These are phyloP conservation scores for Paraescarpia echinospica DNA, from an alignment of 1,140 invertebrate species.

Conservation along the genomic window DNA sequence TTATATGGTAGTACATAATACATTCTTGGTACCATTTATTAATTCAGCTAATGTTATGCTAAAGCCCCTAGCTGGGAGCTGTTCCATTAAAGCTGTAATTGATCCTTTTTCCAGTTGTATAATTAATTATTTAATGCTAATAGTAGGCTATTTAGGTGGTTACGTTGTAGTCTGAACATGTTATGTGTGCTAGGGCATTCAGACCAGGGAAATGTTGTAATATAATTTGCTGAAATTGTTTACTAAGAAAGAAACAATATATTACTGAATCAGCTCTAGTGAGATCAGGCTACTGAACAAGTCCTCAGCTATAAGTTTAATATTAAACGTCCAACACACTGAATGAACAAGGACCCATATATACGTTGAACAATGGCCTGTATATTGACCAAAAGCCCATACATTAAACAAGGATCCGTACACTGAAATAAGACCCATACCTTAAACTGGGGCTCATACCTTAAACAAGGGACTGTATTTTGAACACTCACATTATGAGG, in stretches of 20 bases:
- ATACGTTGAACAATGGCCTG: no score
- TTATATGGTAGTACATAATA: no score
- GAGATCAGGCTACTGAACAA: no score
- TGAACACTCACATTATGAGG: no score
- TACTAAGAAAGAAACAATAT: neutral
- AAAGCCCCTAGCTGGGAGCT: no score
- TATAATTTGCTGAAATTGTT: neutral
- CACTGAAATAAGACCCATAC: neutral
- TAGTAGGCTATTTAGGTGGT: neutral
- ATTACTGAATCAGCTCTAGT: neutral
- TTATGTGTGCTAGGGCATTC: neutral
- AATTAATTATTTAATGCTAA: neutral
- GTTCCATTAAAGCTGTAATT: neutral
- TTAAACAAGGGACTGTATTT: neutral
- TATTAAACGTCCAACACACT: no score
- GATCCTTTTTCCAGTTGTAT: neutral
- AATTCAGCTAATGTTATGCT: no score
- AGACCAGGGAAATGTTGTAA: neutral
- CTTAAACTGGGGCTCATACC: neutral
- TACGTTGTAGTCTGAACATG: neutral
- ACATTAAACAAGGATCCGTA: neutral
- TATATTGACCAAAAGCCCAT: neutral
- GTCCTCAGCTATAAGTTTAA: no score
- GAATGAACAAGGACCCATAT: neutral
- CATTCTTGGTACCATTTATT: no score